These are phyloP conservation scores for Parnassius smintheus DNA, from an alignment of 2,888 invertebrate species.

Conservation along the genomic window DNA sequence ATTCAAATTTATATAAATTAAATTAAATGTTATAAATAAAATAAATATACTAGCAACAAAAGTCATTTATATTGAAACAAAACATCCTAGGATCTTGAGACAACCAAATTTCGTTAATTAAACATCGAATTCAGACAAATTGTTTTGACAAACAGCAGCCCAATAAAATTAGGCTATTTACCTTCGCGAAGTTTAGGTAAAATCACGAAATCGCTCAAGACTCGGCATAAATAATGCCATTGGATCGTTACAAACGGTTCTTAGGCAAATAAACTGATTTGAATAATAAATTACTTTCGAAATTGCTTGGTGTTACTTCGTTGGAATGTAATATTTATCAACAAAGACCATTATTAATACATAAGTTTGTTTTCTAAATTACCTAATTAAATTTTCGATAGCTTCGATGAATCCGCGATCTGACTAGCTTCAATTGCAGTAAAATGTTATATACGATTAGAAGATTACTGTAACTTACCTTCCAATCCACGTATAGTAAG, in stretches of 20 bases:
- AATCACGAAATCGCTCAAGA: constrained; percentile 14
- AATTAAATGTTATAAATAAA: too few relatives aligned
- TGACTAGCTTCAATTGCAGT: too few relatives aligned
- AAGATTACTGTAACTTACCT: too few relatives aligned
- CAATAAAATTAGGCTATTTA: constrained; percentile 13
- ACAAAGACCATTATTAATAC: not conserved
- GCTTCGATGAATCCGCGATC: too few relatives aligned
- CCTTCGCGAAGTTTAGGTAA: constrained; percentile 12
- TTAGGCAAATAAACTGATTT: constrained; percentile 27
- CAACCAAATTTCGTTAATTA: constrained; percentile 19
- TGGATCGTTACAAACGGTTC: constrained; percentile 16
- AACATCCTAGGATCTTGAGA: not conserved
- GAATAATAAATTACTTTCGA: constrained; percentile 22
- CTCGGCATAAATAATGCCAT: constrained; percentile 16
- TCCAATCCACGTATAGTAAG: too few relatives aligned
- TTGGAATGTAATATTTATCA: constrained; percentile 18
- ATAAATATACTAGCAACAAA: not conserved
- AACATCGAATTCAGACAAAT: constrained; percentile 20
- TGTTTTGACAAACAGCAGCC: constrained; percentile 20
- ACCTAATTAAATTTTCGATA: too few relatives aligned
- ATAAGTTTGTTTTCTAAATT: too few relatives aligned
- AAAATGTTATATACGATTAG: too few relatives aligned
- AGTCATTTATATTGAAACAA: not conserved
- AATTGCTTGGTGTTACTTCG: constrained; percentile 18
- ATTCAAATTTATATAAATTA: too few relatives aligned